Conservation (phyloP, 2,888 invertebrate genomes). For the Thymelicus sylvestris region DNA sequence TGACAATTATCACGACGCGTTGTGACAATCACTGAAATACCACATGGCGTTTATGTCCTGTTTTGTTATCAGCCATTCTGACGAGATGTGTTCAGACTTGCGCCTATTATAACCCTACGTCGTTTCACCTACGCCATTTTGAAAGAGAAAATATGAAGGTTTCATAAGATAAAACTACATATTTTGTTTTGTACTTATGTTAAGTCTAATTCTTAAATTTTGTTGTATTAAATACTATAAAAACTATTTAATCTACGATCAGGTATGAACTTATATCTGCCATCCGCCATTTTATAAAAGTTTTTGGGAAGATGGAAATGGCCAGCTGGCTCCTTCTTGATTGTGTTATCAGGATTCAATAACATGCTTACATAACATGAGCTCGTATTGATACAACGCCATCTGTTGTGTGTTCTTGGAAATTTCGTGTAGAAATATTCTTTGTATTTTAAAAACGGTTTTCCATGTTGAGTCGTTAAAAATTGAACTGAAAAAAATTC, state of each 20-base stretch:
- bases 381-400: slow-evolving; percentile 66
- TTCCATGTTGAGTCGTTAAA: slow-evolving; percentile 7
- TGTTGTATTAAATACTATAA: no score
- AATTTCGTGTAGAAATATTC: slow-evolving; percentile 46
- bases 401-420: slow-evolving; percentile 48
- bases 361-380: slow-evolving; percentile 54
- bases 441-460: slow-evolving; percentile 17
- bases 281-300: slow-evolving; percentile 49
- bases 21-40: no score
- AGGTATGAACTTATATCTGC: slow-evolving; percentile 45
- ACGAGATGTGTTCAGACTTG: no score
- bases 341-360: slow-evolving; percentile 53
- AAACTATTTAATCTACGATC: slow-evolving; percentile 7
- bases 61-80: no score
- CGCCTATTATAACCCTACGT: no score
- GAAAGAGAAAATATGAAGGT: no score
- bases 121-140: no score
- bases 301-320: slow-evolving; percentile 57
- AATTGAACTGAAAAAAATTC: slow-evolving; percentile 23
- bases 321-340: slow-evolving; percentile 53
- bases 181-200: no score
- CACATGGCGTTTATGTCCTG: no score
- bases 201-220: no score
- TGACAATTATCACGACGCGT: no score
- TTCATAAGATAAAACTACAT: no score